Conservation (phyloP, 1,140 invertebrate species). For the Dendrolimus kikuchii region DNA sequence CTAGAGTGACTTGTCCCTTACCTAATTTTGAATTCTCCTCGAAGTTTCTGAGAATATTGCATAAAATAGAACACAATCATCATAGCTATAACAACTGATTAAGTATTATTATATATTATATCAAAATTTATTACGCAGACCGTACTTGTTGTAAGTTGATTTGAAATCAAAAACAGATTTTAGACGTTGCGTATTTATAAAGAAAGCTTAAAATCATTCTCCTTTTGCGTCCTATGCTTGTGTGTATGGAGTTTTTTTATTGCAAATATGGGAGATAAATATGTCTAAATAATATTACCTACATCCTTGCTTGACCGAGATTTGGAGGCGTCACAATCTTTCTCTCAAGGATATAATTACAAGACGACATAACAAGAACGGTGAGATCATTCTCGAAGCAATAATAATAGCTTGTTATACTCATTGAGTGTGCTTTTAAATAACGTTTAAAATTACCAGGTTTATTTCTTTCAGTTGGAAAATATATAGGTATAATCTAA, state of each 20-base stretch:
- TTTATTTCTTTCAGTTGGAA: too few species aligned
- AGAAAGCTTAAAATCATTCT: constrained; percentile 14
- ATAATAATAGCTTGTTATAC: too few species aligned
- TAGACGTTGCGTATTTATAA: constrained; percentile 7
- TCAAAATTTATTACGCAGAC: constrained; percentile 3
- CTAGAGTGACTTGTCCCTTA: too few species aligned
- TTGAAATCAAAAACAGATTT: constrained; percentile 10
- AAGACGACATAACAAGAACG: too few species aligned
- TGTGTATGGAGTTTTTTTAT: constrained; percentile 19
- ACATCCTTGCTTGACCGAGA: constrained; percentile 36
- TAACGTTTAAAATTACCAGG: too few species aligned
- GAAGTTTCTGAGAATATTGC: too few species aligned
- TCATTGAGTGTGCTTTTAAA: too few species aligned
- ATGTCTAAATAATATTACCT: constrained; percentile 26
- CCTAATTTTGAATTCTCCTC: too few species aligned
- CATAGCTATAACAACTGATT: too few species aligned
- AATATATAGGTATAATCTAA: too few species aligned
- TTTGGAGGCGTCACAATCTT: constrained; percentile 15
- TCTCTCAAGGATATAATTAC: constrained; percentile 8
- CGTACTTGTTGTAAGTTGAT: constrained; percentile 9
- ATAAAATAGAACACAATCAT: too few species aligned
- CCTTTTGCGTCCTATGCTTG: constrained; percentile 8
- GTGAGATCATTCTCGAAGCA: too few species aligned
- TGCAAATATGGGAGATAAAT: constrained; percentile 8
- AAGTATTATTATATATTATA: background rate